Base-by-base conservation (phyloP, 2,888 invertebrate genomes). In the Dolichopus griseipennis region DNA sequence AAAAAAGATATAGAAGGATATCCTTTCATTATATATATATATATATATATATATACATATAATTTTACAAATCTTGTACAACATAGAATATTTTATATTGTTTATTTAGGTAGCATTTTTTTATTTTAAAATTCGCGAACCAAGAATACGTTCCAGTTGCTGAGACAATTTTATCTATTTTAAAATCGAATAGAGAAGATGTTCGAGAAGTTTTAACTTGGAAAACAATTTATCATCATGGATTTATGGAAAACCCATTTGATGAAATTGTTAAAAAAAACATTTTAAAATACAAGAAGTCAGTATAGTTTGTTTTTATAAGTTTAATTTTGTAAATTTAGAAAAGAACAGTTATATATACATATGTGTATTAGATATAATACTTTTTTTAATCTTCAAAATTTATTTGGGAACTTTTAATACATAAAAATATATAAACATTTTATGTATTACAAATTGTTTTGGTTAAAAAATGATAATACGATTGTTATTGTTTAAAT, bases 231-330 rank as follows among this genome's bases (percentile, higher is more conserved):
- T 92, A 92, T 81, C 91, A 93, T 81, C 90, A 92, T 75, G 91
- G 90, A 71, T 91, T 92, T 80, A 87, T 87, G 75, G 86, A 87
- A 66, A 95, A 95, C 83, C 95, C 95, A 0, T 96, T 96, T 79
- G 84, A 89, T 75, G 85, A 88, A 68, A 87, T 95, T 72, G 90
- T 96, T 61, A 86, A 88, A 68, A n/a, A 89, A 91, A 73, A 95
- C 95, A 0, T 91, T 90, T 77, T 85, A 85, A 71, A 91, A 92
- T 74, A 91, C 94, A n/a, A 85, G 96, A 84, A 93, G 96, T 95
- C 83, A 88, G 91, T 84, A 68, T n/a, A n/a, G n/a, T 41, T 41
- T 41, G 3, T 12, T 27, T 12, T n/a, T n/a, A n/a, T n/a, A n/a
- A n/a, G n/a, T n/a, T n/a, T n/a, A n/a, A n/a, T 41, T 12, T 41